Evolutionary conservation across 2,888 invertebrate genomes (phyloP).

Genomic region (Dysmachus trigonus): DNA sequence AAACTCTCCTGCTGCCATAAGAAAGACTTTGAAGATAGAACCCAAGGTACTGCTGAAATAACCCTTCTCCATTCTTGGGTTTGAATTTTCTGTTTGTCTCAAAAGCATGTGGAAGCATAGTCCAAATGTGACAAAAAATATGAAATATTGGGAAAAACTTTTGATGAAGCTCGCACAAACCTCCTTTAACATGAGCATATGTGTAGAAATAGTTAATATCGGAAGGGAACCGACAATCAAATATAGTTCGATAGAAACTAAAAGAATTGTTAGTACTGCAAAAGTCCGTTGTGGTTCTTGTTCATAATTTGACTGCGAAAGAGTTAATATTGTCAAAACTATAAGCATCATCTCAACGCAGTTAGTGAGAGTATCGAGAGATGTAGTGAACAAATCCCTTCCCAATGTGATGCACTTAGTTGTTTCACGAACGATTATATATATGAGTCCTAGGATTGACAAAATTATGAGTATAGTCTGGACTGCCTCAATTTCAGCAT

Average conservation of each 20-base stretch:
- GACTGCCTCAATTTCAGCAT: background rate
- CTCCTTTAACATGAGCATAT: constrained; percentile 84
- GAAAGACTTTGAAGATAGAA: constrained; percentile 82
- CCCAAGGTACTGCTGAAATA: constrained; percentile 71
- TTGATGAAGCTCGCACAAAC: constrained; percentile 83
- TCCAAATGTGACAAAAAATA: constrained; percentile 83
- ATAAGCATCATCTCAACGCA: constrained; percentile 65
- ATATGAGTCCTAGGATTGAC: background rate
- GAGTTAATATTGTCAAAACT: constrained; percentile 70
- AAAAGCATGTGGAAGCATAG: constrained; percentile 83
- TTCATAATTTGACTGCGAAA: constrained; percentile 67
- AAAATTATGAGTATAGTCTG: background rate
- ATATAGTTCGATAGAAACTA: constrained; percentile 77
- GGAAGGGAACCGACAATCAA: background rate
- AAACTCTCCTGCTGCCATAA: constrained; percentile 88
- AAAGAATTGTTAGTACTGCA: constrained; percentile 76
- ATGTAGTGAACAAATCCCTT: background rate
- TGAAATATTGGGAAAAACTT: constrained; percentile 80
- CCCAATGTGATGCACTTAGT: background rate
- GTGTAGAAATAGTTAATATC: constrained; percentile 71
- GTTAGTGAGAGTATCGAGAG: constrained; percentile 68
- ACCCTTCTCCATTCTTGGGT: constrained; percentile 64
- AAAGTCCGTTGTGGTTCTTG: constrained; percentile 71
- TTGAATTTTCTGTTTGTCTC: constrained; percentile 63
- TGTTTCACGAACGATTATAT: background rate